These are phyloP conservation scores for Mactromeris polynyma DNA, from an alignment of 2,888 invertebrate genomes.

Conservation along the genomic window DNA sequence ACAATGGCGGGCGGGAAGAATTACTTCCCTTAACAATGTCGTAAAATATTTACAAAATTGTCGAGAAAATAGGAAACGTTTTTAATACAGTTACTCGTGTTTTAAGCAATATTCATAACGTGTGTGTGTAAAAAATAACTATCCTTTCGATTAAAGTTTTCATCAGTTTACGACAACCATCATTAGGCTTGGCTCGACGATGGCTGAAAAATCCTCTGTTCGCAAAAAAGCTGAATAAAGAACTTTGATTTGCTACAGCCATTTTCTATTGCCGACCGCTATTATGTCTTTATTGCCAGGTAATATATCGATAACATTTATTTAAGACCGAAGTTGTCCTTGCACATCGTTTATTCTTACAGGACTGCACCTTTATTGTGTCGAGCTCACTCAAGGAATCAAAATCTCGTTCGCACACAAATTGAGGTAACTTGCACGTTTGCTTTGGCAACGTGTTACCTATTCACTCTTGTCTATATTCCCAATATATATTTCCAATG, in stretches of 20 bases:
- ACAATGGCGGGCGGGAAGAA: slow-evolving; percentile 25
- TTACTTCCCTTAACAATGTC: slow-evolving; percentile 15
- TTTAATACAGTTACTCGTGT: neutral
- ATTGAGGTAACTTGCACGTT: neutral
- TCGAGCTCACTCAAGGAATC: too few species aligned
- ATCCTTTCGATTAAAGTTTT: neutral
- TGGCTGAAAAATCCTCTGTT: slow-evolving; percentile 41
- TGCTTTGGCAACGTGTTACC: neutral
- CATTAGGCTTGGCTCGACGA: slow-evolving; percentile 43
- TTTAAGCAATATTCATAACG: neutral
- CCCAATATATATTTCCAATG: too few species aligned
- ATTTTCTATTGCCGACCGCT: neutral
- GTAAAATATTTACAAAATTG: slow-evolving; percentile 4
- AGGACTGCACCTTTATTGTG: neutral
- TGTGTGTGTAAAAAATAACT: neutral
- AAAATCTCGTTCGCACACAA: neutral
- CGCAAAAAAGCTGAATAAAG: slow-evolving; percentile 34
- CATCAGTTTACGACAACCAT: slow-evolving; percentile 39
- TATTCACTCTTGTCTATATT: too few species aligned
- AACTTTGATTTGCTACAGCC: neutral
- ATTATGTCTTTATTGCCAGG: slow-evolving; percentile 38
- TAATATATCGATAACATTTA: neutral
- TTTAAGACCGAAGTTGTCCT: neutral
- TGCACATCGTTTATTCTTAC: neutral
- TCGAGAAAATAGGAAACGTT: neutral